A percentile compares a stretch with the other conserved stretches of the same genome.
Evolutionary conservation across 2,888 invertebrate species (phyloP).

Genomic region (Protophormia terraenovae): DNA sequence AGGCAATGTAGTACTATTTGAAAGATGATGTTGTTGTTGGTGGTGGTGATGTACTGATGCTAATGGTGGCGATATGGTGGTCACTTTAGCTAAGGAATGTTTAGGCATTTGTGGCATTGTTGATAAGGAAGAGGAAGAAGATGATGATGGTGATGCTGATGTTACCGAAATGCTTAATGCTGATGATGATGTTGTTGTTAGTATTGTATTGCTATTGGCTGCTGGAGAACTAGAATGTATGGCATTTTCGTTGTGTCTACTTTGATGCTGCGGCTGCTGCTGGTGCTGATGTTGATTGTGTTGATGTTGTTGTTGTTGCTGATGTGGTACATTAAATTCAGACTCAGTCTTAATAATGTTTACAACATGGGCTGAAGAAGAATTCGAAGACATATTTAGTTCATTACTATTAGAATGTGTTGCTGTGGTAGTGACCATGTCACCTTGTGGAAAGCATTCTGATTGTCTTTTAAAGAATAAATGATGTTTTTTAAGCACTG

Average conservation of each 20-base stretch:
- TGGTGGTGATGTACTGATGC: constrained; percentile 40
- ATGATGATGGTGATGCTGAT: constrained; percentile 22
- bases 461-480: constrained; percentile 80
- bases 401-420: constrained; percentile 53
- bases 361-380: constrained; percentile 11
- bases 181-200: constrained; percentile 37
- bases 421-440: constrained; percentile 65
- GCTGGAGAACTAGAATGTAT: constrained; percentile 42
- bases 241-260: constrained; percentile 59
- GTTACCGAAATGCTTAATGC: constrained; percentile 57
- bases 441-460: constrained; percentile 78
- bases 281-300: constrained; percentile 44
- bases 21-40: constrained; percentile 8
- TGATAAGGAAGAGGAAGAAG: constrained; percentile 59
- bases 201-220: constrained; percentile 13
- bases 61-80: constrained; percentile 67
- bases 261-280: constrained; percentile 43
- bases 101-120: constrained; percentile 70
- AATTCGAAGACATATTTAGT: constrained; percentile 18
- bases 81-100: constrained; percentile 74
- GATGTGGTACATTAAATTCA: constrained; percentile 52
- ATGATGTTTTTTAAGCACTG: constrained; percentile 80
- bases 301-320: constrained; percentile 50
- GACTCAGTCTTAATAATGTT: constrained; percentile 62
- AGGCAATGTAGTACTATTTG: constrained; percentile 23